phyloP scores from a whole-genome alignment of 2,888 invertebrate genomes.

The Trichogramma dendrolimi region DNA sequence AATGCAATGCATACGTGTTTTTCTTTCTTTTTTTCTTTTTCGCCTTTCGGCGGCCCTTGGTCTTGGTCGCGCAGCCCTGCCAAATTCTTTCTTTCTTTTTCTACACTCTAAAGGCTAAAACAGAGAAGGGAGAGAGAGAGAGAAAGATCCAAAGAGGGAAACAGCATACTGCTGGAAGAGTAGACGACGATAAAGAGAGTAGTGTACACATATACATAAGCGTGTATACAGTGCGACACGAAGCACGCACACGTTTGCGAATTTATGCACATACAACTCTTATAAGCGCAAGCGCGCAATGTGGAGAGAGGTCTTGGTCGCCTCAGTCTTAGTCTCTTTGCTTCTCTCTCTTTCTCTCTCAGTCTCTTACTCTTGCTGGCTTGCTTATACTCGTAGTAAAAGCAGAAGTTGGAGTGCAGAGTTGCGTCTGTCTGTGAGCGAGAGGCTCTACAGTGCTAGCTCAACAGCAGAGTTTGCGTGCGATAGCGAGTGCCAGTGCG shows the following conservation, averaged over 20 bases:
- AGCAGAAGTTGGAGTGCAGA: too few species aligned
- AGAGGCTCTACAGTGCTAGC: too few species aligned
- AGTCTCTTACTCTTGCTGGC: too few species aligned
- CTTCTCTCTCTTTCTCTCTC: too few species aligned
- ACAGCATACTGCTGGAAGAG: not conserved
- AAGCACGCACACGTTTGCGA: not conserved
- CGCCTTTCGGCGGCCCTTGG: not conserved
- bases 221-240: not conserved
- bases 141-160: slow-evolving; percentile 7
- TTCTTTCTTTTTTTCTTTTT: not conserved
- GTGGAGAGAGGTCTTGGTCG: too few species aligned
- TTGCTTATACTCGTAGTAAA: too few species aligned
- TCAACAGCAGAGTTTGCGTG: too few species aligned
- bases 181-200: not conserved
- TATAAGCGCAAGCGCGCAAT: too few species aligned
- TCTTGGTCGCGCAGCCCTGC: not conserved
- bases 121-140: not conserved
- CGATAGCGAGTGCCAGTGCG: too few species aligned
- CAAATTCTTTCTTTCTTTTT: slow-evolving; percentile 3
- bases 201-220: not conserved
- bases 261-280: too few species aligned
- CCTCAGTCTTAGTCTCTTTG: too few species aligned
- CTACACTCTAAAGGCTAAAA: not conserved
- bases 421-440: too few species aligned
- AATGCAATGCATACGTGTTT: slow-evolving; percentile 38